phyloP scores from a whole-genome alignment of 2,888 invertebrate genomes.

The Psococerastis gibbosa region DNA sequence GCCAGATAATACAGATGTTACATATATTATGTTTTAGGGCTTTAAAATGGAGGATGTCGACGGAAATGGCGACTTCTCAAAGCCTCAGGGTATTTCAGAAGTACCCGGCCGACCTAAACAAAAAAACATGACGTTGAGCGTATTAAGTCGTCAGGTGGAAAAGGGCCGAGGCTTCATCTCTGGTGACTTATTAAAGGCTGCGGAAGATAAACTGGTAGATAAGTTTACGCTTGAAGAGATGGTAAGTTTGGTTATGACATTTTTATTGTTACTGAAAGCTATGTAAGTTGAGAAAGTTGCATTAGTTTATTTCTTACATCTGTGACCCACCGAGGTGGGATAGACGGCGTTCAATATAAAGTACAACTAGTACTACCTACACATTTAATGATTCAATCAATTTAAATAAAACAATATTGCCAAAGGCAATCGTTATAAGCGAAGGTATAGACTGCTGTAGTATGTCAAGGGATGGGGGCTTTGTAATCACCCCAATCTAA shows the following conservation, averaged over 20 bases:
- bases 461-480: too few relatives aligned
- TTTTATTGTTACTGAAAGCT: too few relatives aligned
- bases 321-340: too few relatives aligned
- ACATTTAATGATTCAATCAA: background rate
- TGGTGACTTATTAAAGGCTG: constrained; percentile 35
- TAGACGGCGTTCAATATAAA: too few relatives aligned
- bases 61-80: background rate
- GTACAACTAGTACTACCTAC: background rate
- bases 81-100: background rate
- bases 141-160: background rate
- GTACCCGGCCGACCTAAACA: background rate
- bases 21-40: too few relatives aligned
- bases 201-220: constrained; percentile 41
- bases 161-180: constrained; percentile 15
- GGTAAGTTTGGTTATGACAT: constrained; percentile 26
- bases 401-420: too few relatives aligned
- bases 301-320: too few relatives aligned
- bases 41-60: background rate
- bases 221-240: constrained; percentile 38
- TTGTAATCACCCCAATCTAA: too few relatives aligned
- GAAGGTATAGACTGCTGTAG: too few relatives aligned
- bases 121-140: background rate
- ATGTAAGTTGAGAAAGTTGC: too few relatives aligned
- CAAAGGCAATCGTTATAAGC: too few relatives aligned
- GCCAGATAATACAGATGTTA: too few relatives aligned